Evolutionary conservation across 2,797 vertebrate species (phyloP).

Genomic region (Oophaga sylvatica): DNA sequence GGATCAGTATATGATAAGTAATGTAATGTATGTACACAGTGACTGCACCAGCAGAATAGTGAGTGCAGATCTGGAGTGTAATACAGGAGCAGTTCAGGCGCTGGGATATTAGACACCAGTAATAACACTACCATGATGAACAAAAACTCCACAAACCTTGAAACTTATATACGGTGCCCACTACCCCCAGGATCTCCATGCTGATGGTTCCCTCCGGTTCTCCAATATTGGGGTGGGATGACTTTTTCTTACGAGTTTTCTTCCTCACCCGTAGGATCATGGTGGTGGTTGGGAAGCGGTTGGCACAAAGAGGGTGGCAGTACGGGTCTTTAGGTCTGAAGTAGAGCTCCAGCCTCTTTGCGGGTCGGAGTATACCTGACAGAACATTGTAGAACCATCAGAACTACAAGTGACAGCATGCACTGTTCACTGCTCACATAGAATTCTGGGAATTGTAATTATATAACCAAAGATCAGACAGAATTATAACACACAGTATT

Average conservation of each 20-base stretch:
- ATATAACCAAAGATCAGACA: not conserved
- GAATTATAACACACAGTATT: not conserved
- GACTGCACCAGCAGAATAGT: not conserved
- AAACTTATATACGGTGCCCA: slow-evolving; percentile 92
- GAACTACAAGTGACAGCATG: slow-evolving; percentile 14
- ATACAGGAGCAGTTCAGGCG: not conserved
- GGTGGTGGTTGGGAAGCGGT: slow-evolving; percentile 89
- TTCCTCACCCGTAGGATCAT: slow-evolving; percentile 84
- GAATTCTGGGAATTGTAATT: not conserved
- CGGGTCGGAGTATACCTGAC: slow-evolving; percentile 83
- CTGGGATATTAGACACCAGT: not conserved
- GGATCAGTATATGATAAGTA: no score
- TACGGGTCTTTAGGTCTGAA: slow-evolving; percentile 92
- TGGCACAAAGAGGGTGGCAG: slow-evolving; percentile 90
- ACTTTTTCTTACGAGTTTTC: slow-evolving; percentile 71
- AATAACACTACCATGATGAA: not conserved
- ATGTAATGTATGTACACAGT: no score
- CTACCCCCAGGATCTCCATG: slow-evolving; percentile 85
- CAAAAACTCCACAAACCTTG: slow-evolving; percentile 79
- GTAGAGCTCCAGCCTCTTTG: slow-evolving; percentile 88
- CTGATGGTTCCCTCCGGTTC: slow-evolving; percentile 71
- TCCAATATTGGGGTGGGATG: rapidly evolving
- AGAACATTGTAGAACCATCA: not conserved
- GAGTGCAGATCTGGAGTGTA: not conserved
- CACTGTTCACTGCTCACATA: not conserved